Base-by-base conservation (phyloP, 2,888 invertebrate genomes). In the Brassicogethes aeneus region DNA sequence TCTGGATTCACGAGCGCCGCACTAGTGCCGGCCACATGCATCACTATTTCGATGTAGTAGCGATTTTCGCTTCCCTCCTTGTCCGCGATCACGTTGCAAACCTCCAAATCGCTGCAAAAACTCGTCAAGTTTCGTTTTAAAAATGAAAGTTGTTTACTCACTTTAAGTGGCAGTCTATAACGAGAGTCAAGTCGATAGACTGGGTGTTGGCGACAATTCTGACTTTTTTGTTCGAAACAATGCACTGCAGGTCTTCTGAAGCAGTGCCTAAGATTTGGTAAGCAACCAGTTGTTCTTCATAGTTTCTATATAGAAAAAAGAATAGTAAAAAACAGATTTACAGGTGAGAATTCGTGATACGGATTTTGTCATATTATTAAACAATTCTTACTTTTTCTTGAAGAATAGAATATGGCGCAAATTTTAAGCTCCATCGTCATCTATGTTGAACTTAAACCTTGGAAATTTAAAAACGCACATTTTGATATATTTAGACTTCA, bases 271-370 rank as follows among this genome's bases (percentile, higher is more conserved):
- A 70, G 53, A 79, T 75, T 62, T 92, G 90, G 66, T 86, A 86
- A 3, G 87, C 87, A 54, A 94, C 82, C 56, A 91, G 81, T 64
- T 81, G 76, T 70, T 91, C 92, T 13, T 70, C 66, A 64, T 82
- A 84, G 65, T 84, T 79, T 37, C 80, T 65, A 39, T 17, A 51
- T 54, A 43, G 41, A 40, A 16, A 16, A 40, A 34, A 40, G 29
- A 31, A 36, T 15, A 14, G 10, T 5, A 36, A 36, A 7, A 36
- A 8, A 33, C 5, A 33, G 5, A 7, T 33, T 33, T 8, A 33
- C n/a, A 33, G 12, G 12, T 8, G 10, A 7, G 5, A 23, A 23
- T 7, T 23, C 23, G 23, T 23, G 10, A 8, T 29, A 8, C 29
- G n/a, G 8, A 29, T 29, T 8, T 29, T 29, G 8, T 29, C 29